These are phyloP conservation scores for Cherax destructor DNA, from an alignment of 1,140 invertebrate species.

Conservation along the genomic window DNA sequence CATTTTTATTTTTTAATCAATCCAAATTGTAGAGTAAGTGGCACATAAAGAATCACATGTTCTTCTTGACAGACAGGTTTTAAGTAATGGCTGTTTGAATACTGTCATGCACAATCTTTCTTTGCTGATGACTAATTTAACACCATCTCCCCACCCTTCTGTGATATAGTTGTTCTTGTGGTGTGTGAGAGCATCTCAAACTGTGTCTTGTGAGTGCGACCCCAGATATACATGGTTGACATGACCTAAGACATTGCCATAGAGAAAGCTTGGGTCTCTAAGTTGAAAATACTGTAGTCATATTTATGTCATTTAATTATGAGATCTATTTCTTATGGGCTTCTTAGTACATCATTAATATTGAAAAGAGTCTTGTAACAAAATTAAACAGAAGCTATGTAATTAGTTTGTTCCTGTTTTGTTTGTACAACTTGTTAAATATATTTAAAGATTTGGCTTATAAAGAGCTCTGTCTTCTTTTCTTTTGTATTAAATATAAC, in stretches of 20 bases:
- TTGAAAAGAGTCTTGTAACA: not conserved
- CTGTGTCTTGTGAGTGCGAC: conserved; percentile 31
- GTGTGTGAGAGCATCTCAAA: not conserved
- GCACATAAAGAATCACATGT: conserved; percentile 48
- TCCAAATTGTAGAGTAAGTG: conserved; percentile 34
- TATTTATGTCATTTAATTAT: conserved; percentile 1
- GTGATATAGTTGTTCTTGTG: conserved; percentile 60
- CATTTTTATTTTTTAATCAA: conserved; percentile 4
- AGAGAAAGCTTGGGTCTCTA: conserved; percentile 18
- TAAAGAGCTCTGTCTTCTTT: not conserved
- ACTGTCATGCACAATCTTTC: conserved; percentile 13
- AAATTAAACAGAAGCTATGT: not conserved
- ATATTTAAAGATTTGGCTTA: not conserved
- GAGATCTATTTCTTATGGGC: not conserved
- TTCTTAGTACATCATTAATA: not conserved
- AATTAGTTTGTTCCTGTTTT: not conserved
- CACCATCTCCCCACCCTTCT: conserved; percentile 47
- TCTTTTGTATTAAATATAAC: conserved; percentile 12
- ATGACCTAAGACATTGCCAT: conserved; percentile 18
- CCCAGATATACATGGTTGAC: conserved; percentile 20
- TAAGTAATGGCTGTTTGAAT: not conserved
- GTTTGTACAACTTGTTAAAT: not conserved
- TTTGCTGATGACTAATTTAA: conserved; percentile 21
- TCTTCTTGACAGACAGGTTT: conserved; percentile 10
- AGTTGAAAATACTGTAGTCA: not conserved